These are phyloP conservation scores for Himalopsyche anomala DNA, from an alignment of 2,888 invertebrate genomes.

Conservation along the genomic window DNA sequence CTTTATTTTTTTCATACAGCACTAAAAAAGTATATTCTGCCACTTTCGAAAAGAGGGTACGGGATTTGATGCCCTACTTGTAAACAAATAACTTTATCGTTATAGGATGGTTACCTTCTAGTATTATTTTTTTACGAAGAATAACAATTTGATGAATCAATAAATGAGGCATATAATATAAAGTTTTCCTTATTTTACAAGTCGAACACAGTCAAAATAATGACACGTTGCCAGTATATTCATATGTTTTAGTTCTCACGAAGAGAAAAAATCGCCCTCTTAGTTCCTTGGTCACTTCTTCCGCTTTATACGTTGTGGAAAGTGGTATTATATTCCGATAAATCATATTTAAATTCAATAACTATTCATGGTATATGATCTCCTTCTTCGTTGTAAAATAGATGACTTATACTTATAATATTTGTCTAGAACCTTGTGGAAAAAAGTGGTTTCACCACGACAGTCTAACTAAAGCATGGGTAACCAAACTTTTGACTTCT, in stretches of 20 bases:
- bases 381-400: not conserved
- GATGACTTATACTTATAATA: too few relatives aligned
- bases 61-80: too few relatives aligned
- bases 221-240: not conserved
- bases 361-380: not conserved
- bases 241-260: constrained; percentile 7
- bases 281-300: not conserved
- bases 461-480: too few relatives aligned
- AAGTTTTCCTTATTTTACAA: not conserved
- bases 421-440: too few relatives aligned
- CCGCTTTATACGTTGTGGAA: not conserved
- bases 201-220: not conserved
- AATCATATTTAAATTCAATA: not conserved
- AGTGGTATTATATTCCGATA: not conserved
- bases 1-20: too few relatives aligned
- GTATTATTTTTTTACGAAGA: not conserved
- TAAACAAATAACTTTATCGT: not conserved
- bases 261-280: not conserved
- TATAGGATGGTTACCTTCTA: not conserved
- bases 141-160: not conserved
- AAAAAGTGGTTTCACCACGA: too few relatives aligned
- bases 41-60: too few relatives aligned
- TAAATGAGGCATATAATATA: too few relatives aligned
- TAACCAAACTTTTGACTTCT: too few relatives aligned
- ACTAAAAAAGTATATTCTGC: too few relatives aligned